phyloP scores from a whole-genome alignment of 2,113 vertebrate genomes.

The Ictidomys tridecemlineatus region DNA sequence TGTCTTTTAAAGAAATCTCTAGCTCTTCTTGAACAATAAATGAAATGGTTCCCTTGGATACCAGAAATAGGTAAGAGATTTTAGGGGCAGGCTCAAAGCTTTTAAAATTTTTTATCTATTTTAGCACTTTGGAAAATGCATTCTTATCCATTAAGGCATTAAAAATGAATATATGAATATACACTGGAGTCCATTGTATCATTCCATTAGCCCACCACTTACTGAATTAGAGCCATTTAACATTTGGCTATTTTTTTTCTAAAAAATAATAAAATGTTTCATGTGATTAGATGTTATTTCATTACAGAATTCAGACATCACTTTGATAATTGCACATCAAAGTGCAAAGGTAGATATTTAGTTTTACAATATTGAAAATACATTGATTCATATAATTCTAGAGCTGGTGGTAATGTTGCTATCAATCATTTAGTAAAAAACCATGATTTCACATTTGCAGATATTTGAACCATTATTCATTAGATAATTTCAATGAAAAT shows the following conservation, averaged over 20 bases:
- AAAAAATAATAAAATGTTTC: neutral
- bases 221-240: neutral
- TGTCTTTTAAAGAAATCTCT: neutral
- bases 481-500: neutral
- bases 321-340: neutral
- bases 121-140: neutral
- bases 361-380: conserved; percentile 16
- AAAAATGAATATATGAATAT: neutral
- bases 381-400: neutral
- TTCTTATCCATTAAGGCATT: conserved; percentile 34
- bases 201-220: neutral
- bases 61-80: neutral
- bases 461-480: conserved; percentile 24
- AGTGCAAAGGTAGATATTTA: neutral
- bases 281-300: neutral
- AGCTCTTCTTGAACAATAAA: neutral
- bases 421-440: neutral
- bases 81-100: neutral
- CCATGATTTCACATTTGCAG: neutral
- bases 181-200: neutral
- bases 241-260: neutral
- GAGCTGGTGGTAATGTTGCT: neutral
- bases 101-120: neutral
- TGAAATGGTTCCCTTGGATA: neutral
- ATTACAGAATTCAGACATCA: neutral